These are phyloP conservation scores for Sclerodermus sp. DNA, from an alignment of 2,888 invertebrate genomes.

Conservation along the genomic window DNA sequence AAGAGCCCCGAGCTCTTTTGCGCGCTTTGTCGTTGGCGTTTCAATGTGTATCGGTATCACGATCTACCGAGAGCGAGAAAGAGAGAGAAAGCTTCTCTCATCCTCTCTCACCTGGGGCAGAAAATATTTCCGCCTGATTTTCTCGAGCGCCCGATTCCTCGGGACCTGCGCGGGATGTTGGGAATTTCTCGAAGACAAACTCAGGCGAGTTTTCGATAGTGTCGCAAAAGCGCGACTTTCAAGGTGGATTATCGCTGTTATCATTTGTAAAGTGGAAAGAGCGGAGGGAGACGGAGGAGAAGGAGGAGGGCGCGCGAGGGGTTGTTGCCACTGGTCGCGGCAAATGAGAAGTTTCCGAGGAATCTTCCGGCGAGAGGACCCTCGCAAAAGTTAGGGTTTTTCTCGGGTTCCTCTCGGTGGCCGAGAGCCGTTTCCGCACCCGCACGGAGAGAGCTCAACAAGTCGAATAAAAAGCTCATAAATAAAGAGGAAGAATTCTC, in stretches of 20 bases:
- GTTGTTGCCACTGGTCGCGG: not conserved
- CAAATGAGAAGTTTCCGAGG: conserved; percentile 19
- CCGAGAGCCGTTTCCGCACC: conserved; percentile 4
- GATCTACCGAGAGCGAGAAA: conserved; percentile 8
- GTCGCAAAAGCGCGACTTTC: no score
- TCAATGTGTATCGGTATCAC: conserved; percentile 20
- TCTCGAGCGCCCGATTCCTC: no score
- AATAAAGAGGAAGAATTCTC: conserved; percentile 53
- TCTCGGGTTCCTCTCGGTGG: conserved; percentile 9
- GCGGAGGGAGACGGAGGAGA: no score
- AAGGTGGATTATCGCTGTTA: no score
- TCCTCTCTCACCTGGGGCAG: no score
- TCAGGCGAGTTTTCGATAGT: no score
- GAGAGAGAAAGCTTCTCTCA: not conserved
- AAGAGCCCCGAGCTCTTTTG: conserved; percentile 8
- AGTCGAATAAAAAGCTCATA: conserved; percentile 59
- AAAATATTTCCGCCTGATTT: no score
- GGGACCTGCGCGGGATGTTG: no score
- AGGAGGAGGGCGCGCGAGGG: no score
- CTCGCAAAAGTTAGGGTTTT: conserved; percentile 8
- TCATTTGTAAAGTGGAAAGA: no score
- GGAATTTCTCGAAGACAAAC: no score
- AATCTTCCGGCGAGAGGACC: conserved; percentile 22
- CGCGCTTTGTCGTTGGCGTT: conserved; percentile 16
- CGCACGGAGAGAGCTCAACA: conserved; percentile 47